Conservation (phyloP, 1,140 invertebrate genomes). For the Nylanderia fulva region DNA sequence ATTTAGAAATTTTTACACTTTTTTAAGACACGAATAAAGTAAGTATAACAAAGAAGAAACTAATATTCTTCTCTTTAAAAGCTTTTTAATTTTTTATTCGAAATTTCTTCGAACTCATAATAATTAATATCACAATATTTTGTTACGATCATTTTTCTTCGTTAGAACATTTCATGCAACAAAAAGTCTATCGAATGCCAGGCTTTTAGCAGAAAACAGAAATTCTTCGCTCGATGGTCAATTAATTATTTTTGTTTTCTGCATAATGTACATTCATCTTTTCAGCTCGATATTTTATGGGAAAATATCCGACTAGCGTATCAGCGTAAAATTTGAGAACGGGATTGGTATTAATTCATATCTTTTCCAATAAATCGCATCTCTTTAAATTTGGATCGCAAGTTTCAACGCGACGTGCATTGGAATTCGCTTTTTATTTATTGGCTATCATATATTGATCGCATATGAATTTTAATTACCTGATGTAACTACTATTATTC, state of each 20-base stretch:
- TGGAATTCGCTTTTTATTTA: constrained; percentile 14
- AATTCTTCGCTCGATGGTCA: not conserved
- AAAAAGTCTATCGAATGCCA: not conserved
- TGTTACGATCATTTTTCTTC: not conserved
- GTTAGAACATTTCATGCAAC: not conserved
- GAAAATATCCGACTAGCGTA: not conserved
- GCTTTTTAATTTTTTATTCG: not conserved
- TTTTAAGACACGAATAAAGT: not conserved
- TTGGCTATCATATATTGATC: not conserved
- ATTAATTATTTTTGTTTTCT: not conserved
- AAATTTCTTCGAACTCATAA: no score
- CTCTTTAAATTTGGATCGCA: constrained; percentile 27
- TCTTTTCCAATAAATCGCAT: not conserved
- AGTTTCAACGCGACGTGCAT: constrained; percentile 1
- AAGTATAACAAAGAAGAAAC: not conserved
- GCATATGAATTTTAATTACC: not conserved
- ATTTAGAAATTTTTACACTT: not conserved
- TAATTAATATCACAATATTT: not conserved
- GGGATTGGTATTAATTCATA: constrained; percentile 5
- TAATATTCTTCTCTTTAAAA: not conserved
- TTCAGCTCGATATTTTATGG: not conserved
- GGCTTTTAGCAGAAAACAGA: not conserved
- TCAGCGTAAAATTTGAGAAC: not conserved
- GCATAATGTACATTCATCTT: not conserved
- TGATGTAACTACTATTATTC: not conserved